Evolutionary conservation across 2,797 vertebrate genomes (phyloP).

Genomic region (Pterois miles): DNA sequence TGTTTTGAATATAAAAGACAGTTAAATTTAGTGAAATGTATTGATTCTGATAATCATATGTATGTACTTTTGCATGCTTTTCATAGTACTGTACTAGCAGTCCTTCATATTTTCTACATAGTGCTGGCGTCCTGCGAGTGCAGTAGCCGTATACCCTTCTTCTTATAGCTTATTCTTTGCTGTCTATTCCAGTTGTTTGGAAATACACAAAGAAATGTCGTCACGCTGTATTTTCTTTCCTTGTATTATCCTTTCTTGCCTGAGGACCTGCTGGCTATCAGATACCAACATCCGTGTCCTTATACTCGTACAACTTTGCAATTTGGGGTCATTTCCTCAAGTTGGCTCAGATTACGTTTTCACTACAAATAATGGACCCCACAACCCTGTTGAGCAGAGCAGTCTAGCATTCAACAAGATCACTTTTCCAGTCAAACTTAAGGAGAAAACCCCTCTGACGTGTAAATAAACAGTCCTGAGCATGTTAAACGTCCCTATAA

Average conservation of each 20-base stretch:
- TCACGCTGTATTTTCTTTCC: background rate
- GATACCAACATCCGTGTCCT: background rate
- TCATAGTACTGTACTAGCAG: background rate
- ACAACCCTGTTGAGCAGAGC: background rate
- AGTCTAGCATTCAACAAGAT: background rate
- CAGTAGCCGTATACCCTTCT: background rate
- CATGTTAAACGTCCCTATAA: background rate
- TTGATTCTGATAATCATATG: background rate
- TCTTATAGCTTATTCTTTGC: background rate
- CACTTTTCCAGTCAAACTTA: background rate
- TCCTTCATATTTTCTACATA: too few species aligned
- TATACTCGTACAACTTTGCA: background rate
- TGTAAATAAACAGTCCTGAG: background rate
- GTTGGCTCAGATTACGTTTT: conserved; percentile 1
- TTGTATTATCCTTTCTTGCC: background rate
- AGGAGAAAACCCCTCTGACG: background rate
- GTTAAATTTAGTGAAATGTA: background rate
- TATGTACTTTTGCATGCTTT: background rate
- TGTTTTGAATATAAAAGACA: background rate
- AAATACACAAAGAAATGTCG: background rate
- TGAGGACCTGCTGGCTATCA: background rate
- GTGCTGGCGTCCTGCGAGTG: background rate
- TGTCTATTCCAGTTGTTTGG: background rate
- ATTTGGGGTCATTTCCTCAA: conserved; percentile 19
- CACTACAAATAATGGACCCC: background rate